Conservation (phyloP, 1,140 invertebrate species). For the Drosophila tristis region DNA sequence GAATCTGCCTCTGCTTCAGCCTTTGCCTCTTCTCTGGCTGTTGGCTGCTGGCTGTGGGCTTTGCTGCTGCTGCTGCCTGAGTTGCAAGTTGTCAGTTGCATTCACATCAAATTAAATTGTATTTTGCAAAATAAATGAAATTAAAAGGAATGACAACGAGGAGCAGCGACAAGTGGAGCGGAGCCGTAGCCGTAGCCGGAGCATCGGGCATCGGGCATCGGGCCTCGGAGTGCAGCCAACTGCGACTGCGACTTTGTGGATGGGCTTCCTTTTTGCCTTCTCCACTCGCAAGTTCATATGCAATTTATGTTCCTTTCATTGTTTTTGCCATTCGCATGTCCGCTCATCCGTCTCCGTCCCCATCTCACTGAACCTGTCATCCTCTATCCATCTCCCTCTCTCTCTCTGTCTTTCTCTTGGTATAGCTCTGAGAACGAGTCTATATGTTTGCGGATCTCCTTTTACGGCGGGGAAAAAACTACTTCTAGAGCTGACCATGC, state of each 20-base stretch:
- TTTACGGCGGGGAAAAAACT: conserved; percentile 20
- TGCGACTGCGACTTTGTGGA: conserved; percentile 31
- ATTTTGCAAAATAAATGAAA: conserved; percentile 82
- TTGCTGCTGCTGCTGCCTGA: conserved; percentile 8
- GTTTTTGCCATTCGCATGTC: conserved; percentile 21
- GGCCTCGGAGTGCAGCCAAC: conserved; percentile 50
- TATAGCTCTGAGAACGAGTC: no score
- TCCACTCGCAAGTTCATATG: conserved; percentile 42
- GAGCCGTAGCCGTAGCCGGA: conserved; percentile 23
- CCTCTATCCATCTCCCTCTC: no score
- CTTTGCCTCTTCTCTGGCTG: background rate
- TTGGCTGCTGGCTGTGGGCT: background rate
- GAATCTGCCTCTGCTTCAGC: conserved; percentile 9
- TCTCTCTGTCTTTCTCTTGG: no score
- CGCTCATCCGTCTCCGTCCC: conserved; percentile 29
- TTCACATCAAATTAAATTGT: conserved; percentile 81
- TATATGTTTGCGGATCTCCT: conserved; percentile 8
- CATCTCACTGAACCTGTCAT: conserved; percentile 19
- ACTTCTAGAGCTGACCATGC: conserved; percentile 6
- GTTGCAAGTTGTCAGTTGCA: conserved; percentile 78
- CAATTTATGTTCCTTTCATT: conserved; percentile 60
- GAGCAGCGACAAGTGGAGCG: conserved; percentile 54
- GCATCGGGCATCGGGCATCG: background rate
- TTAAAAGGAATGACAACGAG: conserved; percentile 78
- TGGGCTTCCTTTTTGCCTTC: conserved; percentile 3